Percentiles rank a stretch among this genome's conserved stretches.
These are phyloP conservation scores for Sphyrna mokarran DNA, from an alignment of 2,113 vertebrate species.

Conservation along the genomic window DNA sequence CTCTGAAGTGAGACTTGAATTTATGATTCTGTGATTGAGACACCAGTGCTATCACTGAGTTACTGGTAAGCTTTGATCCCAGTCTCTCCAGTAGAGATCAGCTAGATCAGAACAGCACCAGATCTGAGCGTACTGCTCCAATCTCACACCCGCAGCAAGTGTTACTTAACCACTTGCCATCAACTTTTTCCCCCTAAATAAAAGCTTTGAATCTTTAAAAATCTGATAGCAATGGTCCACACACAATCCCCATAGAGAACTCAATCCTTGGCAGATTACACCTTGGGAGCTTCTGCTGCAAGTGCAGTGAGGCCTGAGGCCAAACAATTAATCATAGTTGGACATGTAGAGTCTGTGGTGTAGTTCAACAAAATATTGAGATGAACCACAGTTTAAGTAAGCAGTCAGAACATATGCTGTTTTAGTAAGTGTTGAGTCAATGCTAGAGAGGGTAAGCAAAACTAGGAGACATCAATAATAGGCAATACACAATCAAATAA, in stretches of 20 bases:
- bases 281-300: neutral
- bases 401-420: neutral
- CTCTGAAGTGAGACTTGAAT: neutral
- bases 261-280: neutral
- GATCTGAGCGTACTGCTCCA: neutral
- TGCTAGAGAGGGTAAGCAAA: neutral
- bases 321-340: neutral
- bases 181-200: neutral
- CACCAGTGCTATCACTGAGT: neutral
- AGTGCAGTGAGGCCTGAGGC: neutral
- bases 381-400: neutral
- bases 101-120: neutral
- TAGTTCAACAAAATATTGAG: neutral
- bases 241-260: neutral
- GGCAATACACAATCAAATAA: neutral
- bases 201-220: neutral
- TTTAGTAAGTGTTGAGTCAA: neutral
- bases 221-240: neutral
- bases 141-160: neutral
- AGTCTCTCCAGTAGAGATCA: neutral
- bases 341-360: neutral
- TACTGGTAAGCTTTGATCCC: neutral
- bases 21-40: neutral
- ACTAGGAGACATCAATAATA: neutral
- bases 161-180: neutral